Evolutionary conservation across 2,113 vertebrate genomes (phyloP), one percentile per base, ranked within the genome.

Genomic region (Vimba vimba): DNA sequence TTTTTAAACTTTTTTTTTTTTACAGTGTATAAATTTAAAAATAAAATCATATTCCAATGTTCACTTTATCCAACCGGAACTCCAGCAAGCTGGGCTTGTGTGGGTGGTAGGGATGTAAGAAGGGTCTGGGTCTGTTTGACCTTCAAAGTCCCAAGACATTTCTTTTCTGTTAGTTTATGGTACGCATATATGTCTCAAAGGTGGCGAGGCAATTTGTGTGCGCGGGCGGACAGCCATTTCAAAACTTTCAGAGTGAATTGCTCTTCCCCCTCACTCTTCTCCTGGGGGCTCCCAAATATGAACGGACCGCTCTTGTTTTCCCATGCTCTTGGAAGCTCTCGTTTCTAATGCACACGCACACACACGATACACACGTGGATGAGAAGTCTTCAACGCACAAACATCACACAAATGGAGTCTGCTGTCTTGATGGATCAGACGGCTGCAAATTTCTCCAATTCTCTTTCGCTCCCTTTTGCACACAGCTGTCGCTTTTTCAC

Each of bases 201-300:
- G 76, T 71, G 76, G 62, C 52, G 33, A 85, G 50, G 76, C 76
- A 23, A 73, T 66, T 68, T 43, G 84, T 86, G 82, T 85, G 82
- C 50, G 89, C 15, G 78, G 89, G 89, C 27, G 89, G 89, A 88
- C 77, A 86, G 79, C 47, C 82, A 33, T 87, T 85, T 82, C 47
- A 69, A 79, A 87, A 86, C 82, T 83, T 60, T 80, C 64, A 43
- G 23, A 62, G 75, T 59, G 27, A 36, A 39, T 71, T 62, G 59
- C 59, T 84, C 33, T 62, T 30, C 76, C 71, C 27, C 25, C 64
- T 85, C 73, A 82, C 85, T 82, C 43, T n/a, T 73, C 73, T 83
- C 79, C 89, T 59, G 23, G 77, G 69, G 84, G 52, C 7, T 36
- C 60, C 45, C 50, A 82, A 75, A 86, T 82, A 75, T 30, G 62